Evolutionary conservation across 1,140 invertebrate genomes (phyloP), one percentile per base, ranked within the genome.

Genomic region (Campoletis sonorensis): DNA sequence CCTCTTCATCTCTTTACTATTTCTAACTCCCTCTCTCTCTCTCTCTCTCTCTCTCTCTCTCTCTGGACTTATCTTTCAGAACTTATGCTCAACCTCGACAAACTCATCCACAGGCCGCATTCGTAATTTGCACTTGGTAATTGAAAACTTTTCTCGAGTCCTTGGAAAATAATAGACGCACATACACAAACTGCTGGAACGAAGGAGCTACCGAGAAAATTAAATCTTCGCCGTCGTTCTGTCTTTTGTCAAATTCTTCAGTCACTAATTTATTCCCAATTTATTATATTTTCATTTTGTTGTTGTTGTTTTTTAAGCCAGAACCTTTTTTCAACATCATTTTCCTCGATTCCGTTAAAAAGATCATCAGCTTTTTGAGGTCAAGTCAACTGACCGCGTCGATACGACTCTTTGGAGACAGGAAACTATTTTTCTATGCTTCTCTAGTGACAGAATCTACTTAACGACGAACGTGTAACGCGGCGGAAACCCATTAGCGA

Each of bases 61-160:
- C 10, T 37, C 13, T 33, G 30, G 27, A 70, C 30, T 70, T 70
- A 70, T 70, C 67, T 30, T 30, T 4, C 27, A 33, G 67, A 70
- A 70, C 67, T 33, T 30, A 33, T 70, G 67, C 26, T 15, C 67
- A 33, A 70, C 67, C 67, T 70, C 26, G 13, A 33, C 30, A 33
- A 70, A 33, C 67, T 64, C 67, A 70, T 30, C 67, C 30, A 21
- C 21, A 27, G 30, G 27, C 13, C 27, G 27, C 67, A 70, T 70
- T 70, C 67, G 67, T 70, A 70, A 70, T 70, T 70, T 70, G 67
- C 67, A 70, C 67, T 70, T 70, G 67, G 67, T 70, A 70, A 70
- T 70, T 70, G 67, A 70, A 70, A 70, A 70, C 67, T 70, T 70
- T 70, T 70, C 27, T 70, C 27, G n/a, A 70, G 67, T 70, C 30